These are phyloP conservation scores for Enteromius argenteus DNA, from an alignment of 2,797 vertebrate species.

Conservation along the genomic window DNA sequence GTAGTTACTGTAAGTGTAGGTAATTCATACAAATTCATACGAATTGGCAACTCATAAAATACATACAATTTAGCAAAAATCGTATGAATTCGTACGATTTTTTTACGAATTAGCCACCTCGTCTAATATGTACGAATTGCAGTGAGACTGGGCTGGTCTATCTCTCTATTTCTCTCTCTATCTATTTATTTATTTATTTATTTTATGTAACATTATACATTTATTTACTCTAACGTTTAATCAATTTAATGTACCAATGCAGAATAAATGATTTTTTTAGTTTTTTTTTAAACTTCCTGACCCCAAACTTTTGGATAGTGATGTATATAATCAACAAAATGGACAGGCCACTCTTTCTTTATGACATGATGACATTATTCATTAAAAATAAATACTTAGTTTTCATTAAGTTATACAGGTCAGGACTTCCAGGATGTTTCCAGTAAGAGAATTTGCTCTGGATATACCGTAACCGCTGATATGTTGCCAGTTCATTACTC, in stretches of 20 bases:
- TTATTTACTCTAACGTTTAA: not conserved
- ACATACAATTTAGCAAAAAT: too few relatives aligned
- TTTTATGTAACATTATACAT: not conserved
- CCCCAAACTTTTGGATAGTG: not conserved
- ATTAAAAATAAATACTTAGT: not conserved
- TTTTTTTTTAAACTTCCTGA: not conserved
- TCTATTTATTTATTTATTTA: not conserved
- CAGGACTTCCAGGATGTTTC: constrained; percentile 12
- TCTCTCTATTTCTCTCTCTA: too few relatives aligned
- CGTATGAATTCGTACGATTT: too few relatives aligned
- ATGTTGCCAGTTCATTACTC: constrained; percentile 46
- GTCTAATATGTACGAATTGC: too few relatives aligned
- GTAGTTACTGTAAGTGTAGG: too few relatives aligned
- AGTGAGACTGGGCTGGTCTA: too few relatives aligned
- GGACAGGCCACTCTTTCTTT: not conserved
- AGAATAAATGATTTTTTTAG: not conserved
- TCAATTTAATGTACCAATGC: not conserved
- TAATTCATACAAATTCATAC: too few relatives aligned
- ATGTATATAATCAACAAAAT: not conserved
- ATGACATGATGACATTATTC: not conserved
- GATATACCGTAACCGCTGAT: constrained; percentile 27
- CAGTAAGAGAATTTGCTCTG: constrained; percentile 8
- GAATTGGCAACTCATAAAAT: too few relatives aligned
- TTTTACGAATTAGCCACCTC: too few relatives aligned
- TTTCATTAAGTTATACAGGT: constrained; percentile 9